Conservation (phyloP, 2,888 invertebrate genomes). For the Mythimna ferrago region DNA sequence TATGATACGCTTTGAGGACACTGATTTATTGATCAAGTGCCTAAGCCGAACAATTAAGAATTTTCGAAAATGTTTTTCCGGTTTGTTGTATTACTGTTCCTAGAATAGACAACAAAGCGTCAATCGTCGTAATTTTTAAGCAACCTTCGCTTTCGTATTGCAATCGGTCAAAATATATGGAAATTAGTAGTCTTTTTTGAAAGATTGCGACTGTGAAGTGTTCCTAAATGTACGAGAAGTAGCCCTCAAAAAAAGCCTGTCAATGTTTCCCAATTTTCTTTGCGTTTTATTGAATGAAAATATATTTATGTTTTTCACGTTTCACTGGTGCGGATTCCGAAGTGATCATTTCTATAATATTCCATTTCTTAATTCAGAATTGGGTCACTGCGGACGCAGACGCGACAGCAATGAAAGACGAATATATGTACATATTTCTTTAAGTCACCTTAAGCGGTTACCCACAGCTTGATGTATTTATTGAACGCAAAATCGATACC, state of each 20-base stretch:
- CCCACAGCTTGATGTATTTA: slow-evolving; percentile 27
- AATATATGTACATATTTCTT: slow-evolving; percentile 52
- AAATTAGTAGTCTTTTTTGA: too few relatives aligned
- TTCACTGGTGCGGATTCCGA: slow-evolving; percentile 12
- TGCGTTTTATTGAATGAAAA: slow-evolving; percentile 5
- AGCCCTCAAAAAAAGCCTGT: too few relatives aligned
- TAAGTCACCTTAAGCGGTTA: slow-evolving; percentile 26
- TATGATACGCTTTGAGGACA: slow-evolving; percentile 25
- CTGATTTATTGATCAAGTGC: slow-evolving; percentile 23
- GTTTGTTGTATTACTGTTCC: background rate
- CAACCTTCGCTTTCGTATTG: too few relatives aligned
- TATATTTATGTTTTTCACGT: slow-evolving; percentile 3
- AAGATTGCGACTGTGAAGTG: too few relatives aligned
- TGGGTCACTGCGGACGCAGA: slow-evolving; percentile 49
- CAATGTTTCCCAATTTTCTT: background rate
- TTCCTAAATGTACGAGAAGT: too few relatives aligned
- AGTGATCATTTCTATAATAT: slow-evolving; percentile 15
- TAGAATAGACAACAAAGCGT: too few relatives aligned
- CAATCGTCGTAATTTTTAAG: too few relatives aligned
- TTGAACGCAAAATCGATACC: slow-evolving; percentile 28
- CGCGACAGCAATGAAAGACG: slow-evolving; percentile 48
- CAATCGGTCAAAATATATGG: too few relatives aligned
- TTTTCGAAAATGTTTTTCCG: background rate
- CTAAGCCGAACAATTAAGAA: background rate
- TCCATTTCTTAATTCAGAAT: slow-evolving; percentile 55